Evolutionary conservation across 2,888 invertebrate genomes (phyloP), one percentile per base, ranked within the genome.

Genomic region (Physocephala rufipes): DNA sequence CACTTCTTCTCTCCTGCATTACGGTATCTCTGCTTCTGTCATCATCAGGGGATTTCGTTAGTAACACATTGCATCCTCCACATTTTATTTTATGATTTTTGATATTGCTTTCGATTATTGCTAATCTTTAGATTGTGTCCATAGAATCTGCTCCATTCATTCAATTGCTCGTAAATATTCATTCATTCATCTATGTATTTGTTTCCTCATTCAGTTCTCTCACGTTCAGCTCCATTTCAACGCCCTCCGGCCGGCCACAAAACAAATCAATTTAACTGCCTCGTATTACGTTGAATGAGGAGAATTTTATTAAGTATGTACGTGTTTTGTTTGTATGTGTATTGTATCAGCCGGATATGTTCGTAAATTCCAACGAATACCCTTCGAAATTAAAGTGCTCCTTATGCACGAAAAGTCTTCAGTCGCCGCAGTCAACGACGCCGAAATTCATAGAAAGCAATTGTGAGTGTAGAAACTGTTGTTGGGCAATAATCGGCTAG

Each of bases 361-460:
- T 59, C 61, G 80, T 81, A 78, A 81, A 81, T 80, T 79, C 76
- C 78, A 79, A 76, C 76, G 79, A 70, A 75, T 75, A 76, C 76
- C 78, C 77, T 78, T 81, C 78, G 78, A 82, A 82, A 80, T 82
- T 82, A 80, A 82, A 80, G 81, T 80, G 82, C 78, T 81, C n/a
- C n/a, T n/a, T 79, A 80, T 80, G 80, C 80, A 80, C 82, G 80
- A 80, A n/a, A 80, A 78, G 80, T 75, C 78, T 77, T 67, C 36
- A 24, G n/a, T n/a, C n/a, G n/a, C n/a, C n/a, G n/a, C n/a, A n/a
- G n/a, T n/a, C n/a, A n/a, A n/a, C n/a, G n/a, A n/a, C n/a, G n/a
- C n/a, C n/a, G n/a, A n/a, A n/a, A n/a, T n/a, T n/a, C n/a, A n/a
- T n/a, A n/a, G n/a, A n/a, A n/a, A n/a, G n/a, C n/a, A n/a, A n/a